Base-by-base conservation (phyloP, 2,113 vertebrate species). In the Rhinoptilus africanus region DNA sequence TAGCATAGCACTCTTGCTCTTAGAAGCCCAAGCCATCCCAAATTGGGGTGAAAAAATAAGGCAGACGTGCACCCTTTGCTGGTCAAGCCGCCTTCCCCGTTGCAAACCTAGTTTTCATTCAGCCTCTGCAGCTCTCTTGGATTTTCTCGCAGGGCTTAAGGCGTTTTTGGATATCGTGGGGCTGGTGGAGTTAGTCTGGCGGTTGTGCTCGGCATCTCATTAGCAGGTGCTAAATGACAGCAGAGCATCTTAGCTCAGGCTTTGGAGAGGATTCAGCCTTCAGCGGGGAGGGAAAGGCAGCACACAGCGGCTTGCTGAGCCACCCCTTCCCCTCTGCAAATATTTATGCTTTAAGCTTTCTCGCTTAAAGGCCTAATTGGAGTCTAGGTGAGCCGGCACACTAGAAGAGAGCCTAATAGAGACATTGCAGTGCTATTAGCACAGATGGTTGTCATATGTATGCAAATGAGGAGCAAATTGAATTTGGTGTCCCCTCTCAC, bases 361-460 rank as follows among this genome's bases (percentile, higher is more conserved):
- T 79, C 6, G 1, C 80, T 96, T 92, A 91, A 93, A 93, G 96
- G 94, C 79, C 96, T 97, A 93, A 97, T 83, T 92, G 97, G 98
- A 97, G 95, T 88, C 95, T 78, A 86, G 97, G 96, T 97, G 96
- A 97, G 97, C 76, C 54, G 39, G 93, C 90, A 86, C 74, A 50
- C 64, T 86, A 97, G 96, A 98, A 89, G 28, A 5, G 96, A 94
- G 98, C 97, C 98, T 99, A 99, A 99, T 99, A 98, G 99, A 99
- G 99, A 99, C 98, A 98, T 99, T 97, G 97, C 96, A 89, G 97
- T 96, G 98, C 98, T 98, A 99, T 99, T 99, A 99, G 99, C 99
- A 98, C 99, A 99, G 99, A 99, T 99, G 99, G 99, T 98, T 99
- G 99, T 99, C 99, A 99, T 99, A 99, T 99, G 98, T 99, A 99